These are phyloP conservation scores for Pelmatolapia mariae DNA, from an alignment of 2,113 vertebrate genomes.

Conservation along the genomic window DNA sequence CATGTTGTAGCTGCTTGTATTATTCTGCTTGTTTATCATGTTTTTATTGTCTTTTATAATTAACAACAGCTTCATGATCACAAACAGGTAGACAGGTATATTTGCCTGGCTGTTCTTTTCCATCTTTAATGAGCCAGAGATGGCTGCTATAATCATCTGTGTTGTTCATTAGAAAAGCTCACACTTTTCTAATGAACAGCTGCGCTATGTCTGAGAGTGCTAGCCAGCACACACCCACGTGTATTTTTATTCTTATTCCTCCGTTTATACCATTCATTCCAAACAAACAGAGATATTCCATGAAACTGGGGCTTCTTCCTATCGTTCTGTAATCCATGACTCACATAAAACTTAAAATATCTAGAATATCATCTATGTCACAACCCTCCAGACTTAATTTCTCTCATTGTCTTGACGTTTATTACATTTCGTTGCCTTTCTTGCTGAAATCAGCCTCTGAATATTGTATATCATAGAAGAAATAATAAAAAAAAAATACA, in stretches of 20 bases:
- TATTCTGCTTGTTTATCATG: slow-evolving; percentile 30
- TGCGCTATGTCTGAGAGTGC: slow-evolving; percentile 25
- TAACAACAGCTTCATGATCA: slow-evolving; percentile 31
- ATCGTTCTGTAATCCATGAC: background rate
- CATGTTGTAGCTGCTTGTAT: background rate
- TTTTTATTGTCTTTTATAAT: slow-evolving; percentile 47
- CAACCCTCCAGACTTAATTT: background rate
- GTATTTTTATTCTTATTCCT: background rate
- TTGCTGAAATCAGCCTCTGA: background rate
- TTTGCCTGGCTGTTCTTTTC: slow-evolving; percentile 48
- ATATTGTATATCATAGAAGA: background rate
- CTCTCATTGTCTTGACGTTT: background rate
- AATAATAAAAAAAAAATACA: background rate
- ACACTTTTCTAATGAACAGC: slow-evolving; percentile 64
- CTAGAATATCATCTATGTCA: background rate
- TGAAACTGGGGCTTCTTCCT: background rate
- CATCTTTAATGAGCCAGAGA: slow-evolving; percentile 39
- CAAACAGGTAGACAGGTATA: background rate
- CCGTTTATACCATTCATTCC: background rate
- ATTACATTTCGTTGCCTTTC: background rate
- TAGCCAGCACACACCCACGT: background rate
- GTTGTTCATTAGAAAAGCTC: slow-evolving; percentile 31
- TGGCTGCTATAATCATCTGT: slow-evolving; percentile 32
- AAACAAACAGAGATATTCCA: background rate
- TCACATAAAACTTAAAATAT: background rate